These are phyloP conservation scores for Sarcophaga bullata DNA, from an alignment of 1,140 invertebrate genomes.

Conservation along the genomic window DNA sequence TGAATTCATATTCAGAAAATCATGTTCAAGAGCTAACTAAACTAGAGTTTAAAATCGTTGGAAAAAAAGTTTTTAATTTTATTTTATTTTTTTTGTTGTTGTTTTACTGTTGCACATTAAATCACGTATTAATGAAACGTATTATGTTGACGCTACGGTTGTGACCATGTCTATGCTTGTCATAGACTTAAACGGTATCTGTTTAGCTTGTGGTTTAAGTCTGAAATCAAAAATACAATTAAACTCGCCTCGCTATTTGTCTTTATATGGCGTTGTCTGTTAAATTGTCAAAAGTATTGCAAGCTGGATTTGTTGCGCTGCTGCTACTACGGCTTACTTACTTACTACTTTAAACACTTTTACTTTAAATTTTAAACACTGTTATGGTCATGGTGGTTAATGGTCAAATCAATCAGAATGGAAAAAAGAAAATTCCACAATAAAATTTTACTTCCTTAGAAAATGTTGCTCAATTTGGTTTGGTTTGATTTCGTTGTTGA, in stretches of 20 bases:
- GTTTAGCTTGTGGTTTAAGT: not conserved
- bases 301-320: not conserved
- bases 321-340: not conserved
- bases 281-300: conserved; percentile 1
- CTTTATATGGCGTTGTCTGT: not conserved
- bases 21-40: not conserved
- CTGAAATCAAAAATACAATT: not conserved
- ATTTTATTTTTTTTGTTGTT: not conserved
- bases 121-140: not conserved
- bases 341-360: conserved; percentile 13
- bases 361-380: conserved; percentile 12
- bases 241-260: not conserved
- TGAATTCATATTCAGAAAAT: conserved; percentile 1
- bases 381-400: not conserved
- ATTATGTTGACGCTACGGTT: not conserved
- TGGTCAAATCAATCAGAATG: not conserved
- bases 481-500: too few relatives aligned
- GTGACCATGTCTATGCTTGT: not conserved
- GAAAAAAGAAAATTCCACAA: not conserved
- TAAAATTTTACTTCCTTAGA: conserved; percentile 3
- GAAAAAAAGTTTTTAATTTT: too few relatives aligned
- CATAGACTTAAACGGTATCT: not conserved
- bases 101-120: not conserved
- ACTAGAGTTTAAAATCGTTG: not conserved
- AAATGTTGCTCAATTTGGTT: not conserved